phyloP scores from a whole-genome alignment of 2,888 invertebrate genomes.

The Dynastes tityus region DNA sequence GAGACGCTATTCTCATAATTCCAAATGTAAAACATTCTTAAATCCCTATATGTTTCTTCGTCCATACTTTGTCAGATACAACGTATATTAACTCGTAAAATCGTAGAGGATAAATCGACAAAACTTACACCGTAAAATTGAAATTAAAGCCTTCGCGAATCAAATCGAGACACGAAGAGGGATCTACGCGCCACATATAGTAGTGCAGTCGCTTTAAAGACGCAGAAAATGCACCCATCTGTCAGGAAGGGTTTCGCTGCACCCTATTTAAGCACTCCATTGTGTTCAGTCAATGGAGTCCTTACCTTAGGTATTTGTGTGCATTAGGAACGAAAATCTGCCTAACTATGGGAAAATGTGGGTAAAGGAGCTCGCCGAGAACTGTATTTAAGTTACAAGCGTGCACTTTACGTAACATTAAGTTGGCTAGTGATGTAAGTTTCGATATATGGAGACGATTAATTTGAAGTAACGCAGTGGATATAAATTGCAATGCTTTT shows the following conservation, averaged over 20 bases:
- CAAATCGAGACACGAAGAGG: too few species aligned
- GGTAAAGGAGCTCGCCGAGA: slow-evolving; percentile 32
- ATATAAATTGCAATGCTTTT: too few species aligned
- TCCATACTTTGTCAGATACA: too few species aligned
- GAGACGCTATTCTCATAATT: too few species aligned
- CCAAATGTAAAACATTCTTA: too few species aligned
- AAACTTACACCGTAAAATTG: too few species aligned
- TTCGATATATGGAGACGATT: background rate
- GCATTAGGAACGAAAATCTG: slow-evolving; percentile 41
- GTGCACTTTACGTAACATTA: slow-evolving; percentile 30
- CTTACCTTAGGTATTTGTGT: slow-evolving; percentile 44
- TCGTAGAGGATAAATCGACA: too few species aligned
- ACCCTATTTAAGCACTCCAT: slow-evolving; percentile 42
- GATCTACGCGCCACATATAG: too few species aligned
- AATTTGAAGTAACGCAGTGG: too few species aligned
- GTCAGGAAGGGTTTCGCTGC: slow-evolving; percentile 35
- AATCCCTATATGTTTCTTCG: too few species aligned
- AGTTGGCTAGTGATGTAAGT: slow-evolving; percentile 15
- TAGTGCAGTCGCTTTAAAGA: background rate
- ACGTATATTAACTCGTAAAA: background rate
- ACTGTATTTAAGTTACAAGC: slow-evolving; percentile 37
- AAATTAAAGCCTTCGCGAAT: too few species aligned
- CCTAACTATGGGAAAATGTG: slow-evolving; percentile 43
- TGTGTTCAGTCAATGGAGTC: slow-evolving; percentile 41
- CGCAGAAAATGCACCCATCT: slow-evolving; percentile 34